Evolutionary conservation across 2,113 vertebrate species (phyloP), one percentile per base, ranked within the genome.

Genomic region (Colinus virginianus): DNA sequence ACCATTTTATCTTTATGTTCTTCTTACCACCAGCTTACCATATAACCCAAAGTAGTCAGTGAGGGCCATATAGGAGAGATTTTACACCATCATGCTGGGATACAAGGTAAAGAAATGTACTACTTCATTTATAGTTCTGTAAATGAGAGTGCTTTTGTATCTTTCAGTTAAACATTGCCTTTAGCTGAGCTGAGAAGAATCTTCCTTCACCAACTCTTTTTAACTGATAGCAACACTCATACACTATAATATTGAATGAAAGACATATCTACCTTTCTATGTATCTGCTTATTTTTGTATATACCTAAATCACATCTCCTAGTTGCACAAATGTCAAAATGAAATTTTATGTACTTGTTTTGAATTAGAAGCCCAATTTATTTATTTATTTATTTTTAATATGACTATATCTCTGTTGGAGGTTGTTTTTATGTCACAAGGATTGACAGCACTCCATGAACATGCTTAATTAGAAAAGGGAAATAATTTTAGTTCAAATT

Each of bases 221-320:
- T 70, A 49, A 40, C 3, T 32, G 17, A 51, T 30, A 58, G 18
- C 4, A 69, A 13, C 1, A 1, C 59, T 88, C 32, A 49, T 55
- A 42, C 2, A 42, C 7, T 22, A 46, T 11, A 48, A 58, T 36
- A 32, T 2, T 77, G 20, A 63, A 40, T 40, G 64, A 79, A 49
- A 5, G 51, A 53, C 2, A 53, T 14, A 78, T 26, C 22, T 69
- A 59, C 25, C 22, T 81, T 78, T 80, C 13, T 25, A 8, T 32
- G 2, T 63, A n/a, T 49, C 21, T 6, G 0, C 3, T 6, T 66
- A 14, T 67, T 78, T 78, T 63, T 30, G 9, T 13, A 13, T 1
- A 0, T 63, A 70, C 15, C 17, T 58, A 62, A 77, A 69, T 43
- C 80, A 2, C 7, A 51, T 25, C 18, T 40, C 19, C 56, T 56